Evolutionary conservation across 2,888 invertebrate genomes (phyloP).

Genomic region (Ommatoiulus sabulosus): DNA sequence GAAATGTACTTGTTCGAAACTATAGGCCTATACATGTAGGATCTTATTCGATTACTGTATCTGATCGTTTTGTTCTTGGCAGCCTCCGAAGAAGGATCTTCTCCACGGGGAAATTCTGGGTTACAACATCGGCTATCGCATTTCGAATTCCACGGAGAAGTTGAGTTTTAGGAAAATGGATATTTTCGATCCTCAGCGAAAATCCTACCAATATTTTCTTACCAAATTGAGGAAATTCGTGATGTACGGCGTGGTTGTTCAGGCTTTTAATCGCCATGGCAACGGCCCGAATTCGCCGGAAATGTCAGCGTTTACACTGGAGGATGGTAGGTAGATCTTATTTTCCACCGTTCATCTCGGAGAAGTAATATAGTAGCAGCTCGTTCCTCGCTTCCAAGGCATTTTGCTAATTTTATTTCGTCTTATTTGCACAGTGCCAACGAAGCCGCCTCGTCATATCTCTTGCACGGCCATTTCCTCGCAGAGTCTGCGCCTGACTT

Average conservation of each 20-base stretch:
- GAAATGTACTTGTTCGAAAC: neutral
- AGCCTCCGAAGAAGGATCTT: conserved; percentile 87
- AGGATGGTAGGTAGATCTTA: conserved; percentile 80
- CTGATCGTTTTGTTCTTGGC: neutral
- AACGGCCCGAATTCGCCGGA: conserved; percentile 76
- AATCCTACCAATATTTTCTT: conserved; percentile 87
- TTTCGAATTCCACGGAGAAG: conserved; percentile 64
- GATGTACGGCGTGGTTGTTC: conserved; percentile 95
- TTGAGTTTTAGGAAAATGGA: conserved; percentile 55
- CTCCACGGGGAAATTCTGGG: conserved; percentile 94
- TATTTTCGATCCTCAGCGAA: conserved; percentile 76
- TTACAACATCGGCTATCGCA: conserved; percentile 90
- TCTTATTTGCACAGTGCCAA: conserved; percentile 65
- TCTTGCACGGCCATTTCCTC: conserved; percentile 65
- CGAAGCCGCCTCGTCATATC: conserved; percentile 66
- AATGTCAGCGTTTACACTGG: conserved; percentile 95
- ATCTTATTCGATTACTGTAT: too few relatives aligned
- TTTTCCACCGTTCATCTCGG: neutral
- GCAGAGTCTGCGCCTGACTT: conserved; percentile 66
- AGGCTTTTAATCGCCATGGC: conserved; percentile 79
- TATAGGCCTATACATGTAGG: too few relatives aligned
- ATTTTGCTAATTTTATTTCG: conserved; percentile 47
- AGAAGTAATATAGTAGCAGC: neutral
- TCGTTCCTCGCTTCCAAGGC: too few relatives aligned
- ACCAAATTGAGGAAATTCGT: conserved; percentile 94